Percentiles rank a stretch among this genome's conserved stretches.
phyloP scores from a whole-genome alignment of 2,888 invertebrate genomes.

The Pollenia labialis region DNA sequence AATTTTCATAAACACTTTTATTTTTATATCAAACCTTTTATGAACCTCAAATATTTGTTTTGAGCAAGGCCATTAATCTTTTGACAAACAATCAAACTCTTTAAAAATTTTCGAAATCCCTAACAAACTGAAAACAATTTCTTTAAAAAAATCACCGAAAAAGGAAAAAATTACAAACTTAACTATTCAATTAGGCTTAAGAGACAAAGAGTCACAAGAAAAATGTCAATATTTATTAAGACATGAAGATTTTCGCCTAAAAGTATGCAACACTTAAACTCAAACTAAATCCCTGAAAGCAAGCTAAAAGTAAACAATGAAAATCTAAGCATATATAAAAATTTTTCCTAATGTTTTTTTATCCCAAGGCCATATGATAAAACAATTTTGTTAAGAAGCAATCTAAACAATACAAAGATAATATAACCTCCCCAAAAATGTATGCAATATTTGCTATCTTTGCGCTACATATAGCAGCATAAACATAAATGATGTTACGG shows the following conservation, averaged over 20 bases:
- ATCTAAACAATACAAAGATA: slow-evolving; percentile 17
- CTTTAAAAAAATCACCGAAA: neutral
- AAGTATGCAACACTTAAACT: slow-evolving; percentile 46
- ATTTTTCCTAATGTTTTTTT: slow-evolving; percentile 21
- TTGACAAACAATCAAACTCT: too few species aligned
- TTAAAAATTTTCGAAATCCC: too few species aligned
- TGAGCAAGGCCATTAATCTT: too few species aligned
- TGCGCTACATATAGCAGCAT: slow-evolving; percentile 8
- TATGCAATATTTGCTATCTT: slow-evolving; percentile 37
- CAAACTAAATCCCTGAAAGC: neutral
- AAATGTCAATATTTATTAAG: slow-evolving; percentile 24
- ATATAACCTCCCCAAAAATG: slow-evolving; percentile 42
- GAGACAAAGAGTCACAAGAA: neutral
- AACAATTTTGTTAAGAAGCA: slow-evolving; percentile 31
- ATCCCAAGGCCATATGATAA: slow-evolving; percentile 27
- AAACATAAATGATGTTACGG: slow-evolving; percentile 13
- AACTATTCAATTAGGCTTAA: slow-evolving; percentile 53
- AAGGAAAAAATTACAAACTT: slow-evolving; percentile 44
- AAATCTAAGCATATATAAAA: slow-evolving; percentile 25
- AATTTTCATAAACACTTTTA: too few species aligned
- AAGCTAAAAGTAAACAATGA: slow-evolving; percentile 30
- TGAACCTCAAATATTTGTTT: too few species aligned
- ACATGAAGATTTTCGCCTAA: neutral
- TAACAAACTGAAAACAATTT: neutral
- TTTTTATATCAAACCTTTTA: too few species aligned